Evolutionary conservation across 2,797 vertebrate genomes (phyloP), one percentile per base, ranked within the genome.

Genomic region (Paratrypauchen microcephalus): DNA sequence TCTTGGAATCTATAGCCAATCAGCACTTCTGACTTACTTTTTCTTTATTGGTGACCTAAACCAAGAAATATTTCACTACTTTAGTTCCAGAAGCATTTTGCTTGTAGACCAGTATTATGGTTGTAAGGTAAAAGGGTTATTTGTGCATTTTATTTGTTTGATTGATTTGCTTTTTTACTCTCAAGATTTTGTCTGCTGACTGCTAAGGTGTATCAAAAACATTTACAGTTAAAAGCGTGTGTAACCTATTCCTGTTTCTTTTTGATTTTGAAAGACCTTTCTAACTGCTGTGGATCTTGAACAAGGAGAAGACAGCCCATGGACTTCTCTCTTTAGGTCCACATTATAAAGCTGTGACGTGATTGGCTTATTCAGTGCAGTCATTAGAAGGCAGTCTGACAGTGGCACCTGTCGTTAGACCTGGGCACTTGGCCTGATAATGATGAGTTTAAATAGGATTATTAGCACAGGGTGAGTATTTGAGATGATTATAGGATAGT

Each of bases 401-500:
- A 16, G 21, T 24, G 61, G 39, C 62, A 50, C 62, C 23, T 48
- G 45, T 9, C 26, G 21, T 26, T 63, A 32, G 28, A 2, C n/a
- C 12, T 24, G 60, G n/a, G 60, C n/a, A 45, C 61, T 24, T 61
- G n/a, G n/a, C 36, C 60, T 63, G 39, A 63, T 65, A 48, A 65
- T 28, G 45, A 65, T 65, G 45, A 26, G 23, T 48, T 7, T 19
- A 48, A 65, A 65, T 65, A 48, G 45, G 62, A 48, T 65, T 65
- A 26, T 50, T 30, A 48, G 61, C 16, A 24, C n/a, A 47, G 39
- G 41, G 39, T 16, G 39, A 24, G 39, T 61, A 61, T 47, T 63
- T 47, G 13, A 65, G 41, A 65, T 50, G 41, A 48, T 63, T 63
- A 63, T 65, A 50, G 62, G 62, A 64, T 4, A 36, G 24, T 66